Percentiles rank a stretch among this genome's conserved stretches.
These are phyloP conservation scores for Hucho hucho DNA, from an alignment of 2,113 vertebrate genomes.

Conservation along the genomic window DNA sequence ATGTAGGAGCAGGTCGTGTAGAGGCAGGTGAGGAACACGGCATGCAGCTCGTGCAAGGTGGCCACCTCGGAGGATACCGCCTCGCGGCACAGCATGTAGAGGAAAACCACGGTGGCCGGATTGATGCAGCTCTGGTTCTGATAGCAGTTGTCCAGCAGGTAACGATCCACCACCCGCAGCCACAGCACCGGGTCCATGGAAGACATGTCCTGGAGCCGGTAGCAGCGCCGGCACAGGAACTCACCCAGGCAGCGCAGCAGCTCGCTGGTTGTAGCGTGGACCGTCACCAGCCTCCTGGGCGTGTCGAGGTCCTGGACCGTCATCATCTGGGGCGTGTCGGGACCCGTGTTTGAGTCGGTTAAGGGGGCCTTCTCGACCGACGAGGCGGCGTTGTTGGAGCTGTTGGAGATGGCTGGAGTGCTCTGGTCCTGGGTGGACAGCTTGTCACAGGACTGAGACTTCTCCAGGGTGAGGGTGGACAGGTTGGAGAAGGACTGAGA, in stretches of 20 bases:
- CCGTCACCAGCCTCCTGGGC: constrained; percentile 55
- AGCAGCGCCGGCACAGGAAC: too few relatives aligned
- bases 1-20: constrained; percentile 81
- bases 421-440: constrained; percentile 85
- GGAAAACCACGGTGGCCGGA: constrained; percentile 91
- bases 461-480: too few relatives aligned
- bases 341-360: constrained; percentile 71
- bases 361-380: constrained; percentile 74
- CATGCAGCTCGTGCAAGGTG: constrained; percentile 92
- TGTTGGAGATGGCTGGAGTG: constrained; percentile 77
- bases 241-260: too few relatives aligned
- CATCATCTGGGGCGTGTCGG: constrained; percentile 89
- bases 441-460: constrained; percentile 79
- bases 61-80: constrained; percentile 88
- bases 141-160: constrained; percentile 84
- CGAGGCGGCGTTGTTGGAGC: constrained; percentile 52
- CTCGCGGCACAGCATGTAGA: constrained; percentile 95
- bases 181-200: too few relatives aligned
- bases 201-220: too few relatives aligned
- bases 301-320: constrained; percentile 89
- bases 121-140: constrained; percentile 99
- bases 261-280: too few relatives aligned
- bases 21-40: constrained; percentile 88
- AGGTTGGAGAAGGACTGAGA: constrained; percentile 72
- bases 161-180: too few relatives aligned